phyloP scores from a whole-genome alignment of 2,113 vertebrate species.

The Lamprologus sp. region DNA sequence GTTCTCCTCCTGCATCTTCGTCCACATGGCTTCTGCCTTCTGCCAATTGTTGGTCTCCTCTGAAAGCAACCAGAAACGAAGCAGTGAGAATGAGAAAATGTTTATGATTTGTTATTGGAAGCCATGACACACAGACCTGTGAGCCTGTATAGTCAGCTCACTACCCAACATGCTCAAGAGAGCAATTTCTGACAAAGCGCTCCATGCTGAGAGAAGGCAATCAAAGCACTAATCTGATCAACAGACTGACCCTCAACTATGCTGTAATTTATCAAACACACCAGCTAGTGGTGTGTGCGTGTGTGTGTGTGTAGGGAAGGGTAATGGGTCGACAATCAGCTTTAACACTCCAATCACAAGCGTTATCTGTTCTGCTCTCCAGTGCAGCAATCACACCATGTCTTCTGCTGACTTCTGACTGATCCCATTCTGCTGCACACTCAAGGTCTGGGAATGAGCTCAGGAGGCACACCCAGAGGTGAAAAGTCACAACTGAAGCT shows the following conservation, averaged over 20 bases:
- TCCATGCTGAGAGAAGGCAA: slow-evolving; percentile 54
- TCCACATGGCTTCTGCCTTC: slow-evolving; percentile 83
- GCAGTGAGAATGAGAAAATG: background rate
- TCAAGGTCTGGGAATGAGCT: background rate
- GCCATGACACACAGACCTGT: background rate
- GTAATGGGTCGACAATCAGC: slow-evolving; percentile 55
- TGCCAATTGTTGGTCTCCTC: slow-evolving; percentile 75
- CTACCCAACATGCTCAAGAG: background rate
- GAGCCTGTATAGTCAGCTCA: background rate
- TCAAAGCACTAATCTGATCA: slow-evolving; percentile 64
- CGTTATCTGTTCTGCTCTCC: slow-evolving; percentile 25
- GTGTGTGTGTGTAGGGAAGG: background rate
- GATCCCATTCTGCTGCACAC: background rate
- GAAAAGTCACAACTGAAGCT: background rate
- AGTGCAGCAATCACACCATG: slow-evolving; percentile 43
- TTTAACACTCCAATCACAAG: slow-evolving; percentile 55
- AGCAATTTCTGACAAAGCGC: slow-evolving; percentile 34
- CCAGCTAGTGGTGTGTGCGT: background rate
- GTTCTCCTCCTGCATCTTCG: slow-evolving; percentile 95
- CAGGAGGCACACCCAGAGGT: background rate
- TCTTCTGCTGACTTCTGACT: background rate
- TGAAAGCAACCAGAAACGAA: slow-evolving; percentile 47
- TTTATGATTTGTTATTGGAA: background rate
- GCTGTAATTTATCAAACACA: slow-evolving; percentile 38
- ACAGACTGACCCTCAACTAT: slow-evolving; percentile 28